Base-by-base conservation (phyloP, 2,888 invertebrate genomes). In the Crossocerus cetratus region DNA sequence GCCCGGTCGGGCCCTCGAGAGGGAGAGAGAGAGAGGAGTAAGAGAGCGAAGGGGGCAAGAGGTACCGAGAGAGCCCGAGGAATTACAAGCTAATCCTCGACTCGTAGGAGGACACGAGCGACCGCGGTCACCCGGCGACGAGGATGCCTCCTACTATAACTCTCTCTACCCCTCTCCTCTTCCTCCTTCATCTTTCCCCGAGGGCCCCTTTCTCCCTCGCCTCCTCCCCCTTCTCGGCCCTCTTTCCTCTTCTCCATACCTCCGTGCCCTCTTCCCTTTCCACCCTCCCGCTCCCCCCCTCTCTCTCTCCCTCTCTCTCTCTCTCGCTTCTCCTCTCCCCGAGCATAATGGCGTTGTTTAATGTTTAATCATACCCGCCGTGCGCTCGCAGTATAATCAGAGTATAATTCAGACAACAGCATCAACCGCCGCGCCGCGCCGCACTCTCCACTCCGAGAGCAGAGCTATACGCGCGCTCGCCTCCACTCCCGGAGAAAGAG, bases 321-420 rank as follows among this genome's bases (percentile, higher is more conserved):
- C 16, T 14, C 66, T 45, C 53, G 55, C 64, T 49, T 63, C 78
- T 67, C 64, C 72, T 71, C 75, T 62, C 55, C 65, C 64, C 68
- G 49, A 49, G 77, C 70, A 83, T 89, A 89, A 89, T 89, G 88
- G 88, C 88, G 89, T 89, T 89, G 87, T 89, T 89, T 89, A 89
- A 89, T 88, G 88, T 89, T 89, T 89, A 89, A 89, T 89, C 89
- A 89, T 89, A 88, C 83, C 88, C 86, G 80, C 83, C 85, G 84
- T 82, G 81, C 82, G 79, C 86, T 81, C 81, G 78, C 83, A 83
- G 88, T 88, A 88, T 89, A 89, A 89, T 89, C 89, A 88, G 88
- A 88, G 88, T 88, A 88, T 89, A 89, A 89, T 89, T 88, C 87
- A 88, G 87, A 86, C 87, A 88, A 88, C 88, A 87, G 87, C 89